Conservation (phyloP, 2,113 vertebrate genomes). For the Tachuris rubrigastra region DNA sequence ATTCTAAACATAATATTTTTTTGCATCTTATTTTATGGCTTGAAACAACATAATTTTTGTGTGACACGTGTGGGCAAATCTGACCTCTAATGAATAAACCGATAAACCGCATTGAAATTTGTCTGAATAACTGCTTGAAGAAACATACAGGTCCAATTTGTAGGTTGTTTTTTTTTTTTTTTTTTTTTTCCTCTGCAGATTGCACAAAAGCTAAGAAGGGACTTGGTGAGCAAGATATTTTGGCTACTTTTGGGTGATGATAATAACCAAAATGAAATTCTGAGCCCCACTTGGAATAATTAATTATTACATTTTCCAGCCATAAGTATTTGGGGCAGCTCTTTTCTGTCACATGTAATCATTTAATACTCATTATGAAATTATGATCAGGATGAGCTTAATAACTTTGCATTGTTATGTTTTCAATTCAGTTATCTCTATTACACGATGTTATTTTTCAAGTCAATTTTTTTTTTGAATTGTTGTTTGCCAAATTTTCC, state of each 20-base stretch:
- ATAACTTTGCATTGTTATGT: slow-evolving; percentile 32
- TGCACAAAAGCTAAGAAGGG: background rate
- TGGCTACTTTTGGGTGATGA: background rate
- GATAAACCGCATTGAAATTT: background rate
- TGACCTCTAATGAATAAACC: background rate
- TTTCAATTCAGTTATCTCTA: slow-evolving; percentile 47
- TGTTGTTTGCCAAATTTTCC: slow-evolving; percentile 54
- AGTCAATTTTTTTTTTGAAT: slow-evolving; percentile 26
- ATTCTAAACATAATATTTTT: background rate
- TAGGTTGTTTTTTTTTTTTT: too few relatives aligned
- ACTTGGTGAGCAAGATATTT: background rate
- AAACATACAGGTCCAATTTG: background rate
- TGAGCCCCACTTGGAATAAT: slow-evolving; percentile 26
- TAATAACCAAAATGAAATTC: slow-evolving; percentile 2
- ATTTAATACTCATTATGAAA: slow-evolving; percentile 54
- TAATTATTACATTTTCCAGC: slow-evolving; percentile 28
- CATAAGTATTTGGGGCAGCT: slow-evolving; percentile 30
- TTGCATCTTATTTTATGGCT: background rate
- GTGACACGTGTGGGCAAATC: background rate
- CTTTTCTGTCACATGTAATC: slow-evolving; percentile 23
- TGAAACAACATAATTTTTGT: background rate
- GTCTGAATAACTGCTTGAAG: background rate
- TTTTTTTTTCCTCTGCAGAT: background rate
- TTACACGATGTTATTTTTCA: slow-evolving; percentile 43
- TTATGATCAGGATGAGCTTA: slow-evolving; percentile 33